Conservation (phyloP, 92 coral and sea anemone genomes). For the Metridium senile region DNA sequence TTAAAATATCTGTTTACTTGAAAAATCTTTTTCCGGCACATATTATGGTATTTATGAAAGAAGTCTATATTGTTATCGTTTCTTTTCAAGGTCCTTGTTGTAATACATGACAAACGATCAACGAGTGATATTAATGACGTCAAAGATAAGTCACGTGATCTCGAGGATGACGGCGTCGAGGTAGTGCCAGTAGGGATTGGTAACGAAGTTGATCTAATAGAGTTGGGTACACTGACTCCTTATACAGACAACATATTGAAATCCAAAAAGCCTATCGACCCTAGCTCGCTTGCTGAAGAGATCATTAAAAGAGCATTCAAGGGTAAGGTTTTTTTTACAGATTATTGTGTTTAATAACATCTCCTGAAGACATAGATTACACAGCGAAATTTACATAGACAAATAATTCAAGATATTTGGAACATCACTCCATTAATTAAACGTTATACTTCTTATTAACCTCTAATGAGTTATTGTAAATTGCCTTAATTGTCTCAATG, state of each 20-base stretch:
- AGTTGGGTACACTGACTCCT: slow-evolving; percentile 53
- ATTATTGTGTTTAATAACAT: too few relatives aligned
- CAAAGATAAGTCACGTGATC: slow-evolving; percentile 33
- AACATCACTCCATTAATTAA: too few relatives aligned
- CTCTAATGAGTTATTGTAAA: too few relatives aligned
- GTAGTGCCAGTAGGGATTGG: slow-evolving; percentile 77
- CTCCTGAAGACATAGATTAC: too few relatives aligned
- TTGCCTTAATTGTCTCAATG: too few relatives aligned
- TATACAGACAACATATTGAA: slow-evolving; percentile 55
- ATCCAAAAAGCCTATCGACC: slow-evolving; percentile 51
- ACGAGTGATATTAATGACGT: slow-evolving; percentile 38
- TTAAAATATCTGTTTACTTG: too few relatives aligned
- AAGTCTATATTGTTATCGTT: too few relatives aligned
- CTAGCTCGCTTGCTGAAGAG: slow-evolving; percentile 52
- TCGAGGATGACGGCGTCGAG: slow-evolving; percentile 54
- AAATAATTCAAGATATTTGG: too few relatives aligned
- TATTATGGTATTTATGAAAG: too few relatives aligned
- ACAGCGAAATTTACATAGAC: too few relatives aligned
- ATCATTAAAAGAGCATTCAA: slow-evolving; percentile 49
- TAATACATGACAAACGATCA: slow-evolving; percentile 61
- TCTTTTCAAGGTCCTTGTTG: slow-evolving; percentile 45
- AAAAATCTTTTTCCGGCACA: too few relatives aligned
- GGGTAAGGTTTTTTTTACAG: slow-evolving; percentile 45
- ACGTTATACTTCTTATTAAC: too few relatives aligned
- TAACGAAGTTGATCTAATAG: slow-evolving; percentile 50